Percentiles rank a stretch among this genome's conserved stretches.
Conservation (phyloP, 2,797 vertebrate genomes). For the Phrynocephalus forsythii region DNA sequence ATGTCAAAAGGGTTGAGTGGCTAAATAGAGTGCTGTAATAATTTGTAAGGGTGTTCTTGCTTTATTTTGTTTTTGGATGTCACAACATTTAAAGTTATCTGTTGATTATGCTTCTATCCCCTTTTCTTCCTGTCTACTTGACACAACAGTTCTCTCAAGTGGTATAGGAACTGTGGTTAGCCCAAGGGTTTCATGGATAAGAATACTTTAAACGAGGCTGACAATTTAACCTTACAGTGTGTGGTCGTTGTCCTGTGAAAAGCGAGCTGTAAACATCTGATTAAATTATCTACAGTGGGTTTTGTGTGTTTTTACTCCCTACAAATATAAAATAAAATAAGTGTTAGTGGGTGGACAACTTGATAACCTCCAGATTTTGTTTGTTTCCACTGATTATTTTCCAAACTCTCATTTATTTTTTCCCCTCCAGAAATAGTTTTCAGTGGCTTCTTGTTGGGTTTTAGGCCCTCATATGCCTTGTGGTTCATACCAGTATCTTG, state of each 20-base stretch:
- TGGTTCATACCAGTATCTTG: too few species aligned
- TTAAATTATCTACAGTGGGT: background rate
- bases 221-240: too few species aligned
- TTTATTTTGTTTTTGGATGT: background rate
- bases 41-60: background rate
- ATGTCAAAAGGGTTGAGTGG: background rate
- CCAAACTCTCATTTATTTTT: background rate
- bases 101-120: too few species aligned
- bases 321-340: background rate
- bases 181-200: too few species aligned
- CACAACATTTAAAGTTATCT: too few species aligned
- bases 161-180: too few species aligned
- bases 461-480: too few species aligned
- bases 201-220: too few species aligned
- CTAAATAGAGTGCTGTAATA: background rate
- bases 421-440: background rate
- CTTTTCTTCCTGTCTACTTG: too few species aligned
- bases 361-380: background rate
- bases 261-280: background rate
- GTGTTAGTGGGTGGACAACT: background rate
- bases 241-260: too few species aligned
- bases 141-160: too few species aligned
- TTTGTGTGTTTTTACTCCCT: background rate
- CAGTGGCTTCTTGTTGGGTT: too few species aligned
- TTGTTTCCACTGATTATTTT: background rate